phyloP scores from a whole-genome alignment of 1,140 invertebrate genomes.

The Orius laevigatus region DNA sequence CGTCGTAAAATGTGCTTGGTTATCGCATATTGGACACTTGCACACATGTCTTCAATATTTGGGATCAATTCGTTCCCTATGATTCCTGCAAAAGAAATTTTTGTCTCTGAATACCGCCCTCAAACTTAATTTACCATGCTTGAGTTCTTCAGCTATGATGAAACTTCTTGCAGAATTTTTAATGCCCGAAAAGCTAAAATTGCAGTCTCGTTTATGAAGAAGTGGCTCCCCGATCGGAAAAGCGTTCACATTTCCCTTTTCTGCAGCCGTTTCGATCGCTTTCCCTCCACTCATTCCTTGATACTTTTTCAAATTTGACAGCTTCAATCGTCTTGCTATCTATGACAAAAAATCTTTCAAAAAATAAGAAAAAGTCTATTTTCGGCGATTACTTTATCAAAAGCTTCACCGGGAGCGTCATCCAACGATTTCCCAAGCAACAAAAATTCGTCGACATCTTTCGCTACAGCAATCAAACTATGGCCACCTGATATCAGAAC shows the following conservation, averaged over 20 bases:
- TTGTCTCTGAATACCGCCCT: neutral
- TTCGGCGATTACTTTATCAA: constrained; percentile 20
- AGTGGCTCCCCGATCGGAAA: constrained; percentile 46
- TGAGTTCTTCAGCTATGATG: constrained; percentile 41
- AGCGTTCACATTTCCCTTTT: constrained; percentile 39
- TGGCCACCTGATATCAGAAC: constrained; percentile 86
- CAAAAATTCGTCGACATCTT: constrained; percentile 56
- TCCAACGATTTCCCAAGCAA: constrained; percentile 64
- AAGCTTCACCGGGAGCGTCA: constrained; percentile 58
- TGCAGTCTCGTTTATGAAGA: constrained; percentile 49
- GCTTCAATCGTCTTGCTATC: constrained; percentile 67
- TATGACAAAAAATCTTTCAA: constrained; percentile 25
- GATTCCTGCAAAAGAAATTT: constrained; percentile 27
- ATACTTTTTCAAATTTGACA: constrained; percentile 63
- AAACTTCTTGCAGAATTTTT: constrained; percentile 35
- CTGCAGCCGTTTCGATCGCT: constrained; percentile 69
- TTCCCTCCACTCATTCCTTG: constrained; percentile 57
- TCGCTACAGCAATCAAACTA: constrained; percentile 62
- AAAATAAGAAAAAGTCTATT: neutral
- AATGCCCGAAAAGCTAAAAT: constrained; percentile 72
- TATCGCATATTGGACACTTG: constrained; percentile 59
- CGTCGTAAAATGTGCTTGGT: constrained; percentile 63
- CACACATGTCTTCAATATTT: constrained; percentile 69
- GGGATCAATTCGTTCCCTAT: constrained; percentile 54
- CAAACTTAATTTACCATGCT: constrained; percentile 28